Evolutionary conservation across 53 echinoderm and acorn worm genomes (phyloP).

Genomic region (Patiria pectinifera): DNA sequence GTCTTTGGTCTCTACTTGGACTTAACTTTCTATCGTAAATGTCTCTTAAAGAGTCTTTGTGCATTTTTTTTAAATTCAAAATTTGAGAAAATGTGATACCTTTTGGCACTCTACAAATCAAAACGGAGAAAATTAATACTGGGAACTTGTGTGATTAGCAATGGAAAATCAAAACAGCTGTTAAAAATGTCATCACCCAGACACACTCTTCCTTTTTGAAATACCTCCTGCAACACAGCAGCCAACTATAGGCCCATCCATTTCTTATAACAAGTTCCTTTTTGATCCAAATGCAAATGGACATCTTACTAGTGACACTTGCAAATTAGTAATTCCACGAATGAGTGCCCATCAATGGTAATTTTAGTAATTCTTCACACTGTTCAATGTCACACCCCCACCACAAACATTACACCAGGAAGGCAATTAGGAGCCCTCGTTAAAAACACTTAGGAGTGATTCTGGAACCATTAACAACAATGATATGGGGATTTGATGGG

Average conservation of each 20-base stretch:
- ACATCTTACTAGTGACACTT: background rate
- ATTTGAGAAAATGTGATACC: too few species aligned
- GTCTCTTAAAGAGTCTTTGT: background rate
- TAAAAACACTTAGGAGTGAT: background rate
- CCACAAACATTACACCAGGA: background rate
- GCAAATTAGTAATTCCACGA: background rate
- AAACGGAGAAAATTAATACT: too few species aligned
- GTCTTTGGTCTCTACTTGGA: too few species aligned
- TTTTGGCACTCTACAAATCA: too few species aligned
- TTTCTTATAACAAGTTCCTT: background rate
- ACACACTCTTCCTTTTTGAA: too few species aligned
- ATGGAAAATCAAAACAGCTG: too few species aligned
- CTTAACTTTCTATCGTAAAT: too few species aligned
- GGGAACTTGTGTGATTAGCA: too few species aligned
- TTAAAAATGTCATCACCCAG: too few species aligned
- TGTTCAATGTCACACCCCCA: background rate
- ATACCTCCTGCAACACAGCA: too few species aligned
- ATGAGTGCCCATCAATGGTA: background rate
- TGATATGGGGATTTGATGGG: conserved; percentile 6
- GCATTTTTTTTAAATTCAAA: background rate
- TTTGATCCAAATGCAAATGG: background rate
- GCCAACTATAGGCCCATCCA: too few species aligned
- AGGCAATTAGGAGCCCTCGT: background rate
- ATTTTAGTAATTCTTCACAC: background rate
- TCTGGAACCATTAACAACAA: background rate